Evolutionary conservation across 2,888 invertebrate species (phyloP).

Genomic region (Drosophila birchii): DNA sequence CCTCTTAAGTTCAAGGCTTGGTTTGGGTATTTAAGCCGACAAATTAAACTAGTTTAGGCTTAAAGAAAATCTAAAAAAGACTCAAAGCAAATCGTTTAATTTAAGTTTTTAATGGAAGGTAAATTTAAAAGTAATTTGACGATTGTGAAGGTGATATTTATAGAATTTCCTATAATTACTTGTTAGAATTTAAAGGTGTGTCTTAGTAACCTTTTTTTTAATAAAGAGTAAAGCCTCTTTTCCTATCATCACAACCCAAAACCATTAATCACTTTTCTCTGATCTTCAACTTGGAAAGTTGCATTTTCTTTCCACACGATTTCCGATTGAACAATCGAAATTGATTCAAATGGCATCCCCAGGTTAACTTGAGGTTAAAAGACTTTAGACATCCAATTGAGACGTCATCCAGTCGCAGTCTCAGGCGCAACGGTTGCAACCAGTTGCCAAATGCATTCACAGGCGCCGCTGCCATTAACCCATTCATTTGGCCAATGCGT

Average conservation of each 20-base stretch:
- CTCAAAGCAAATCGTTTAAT: background rate
- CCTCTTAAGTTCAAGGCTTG: constrained; percentile 34
- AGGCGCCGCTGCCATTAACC: constrained; percentile 36
- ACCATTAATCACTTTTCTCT: constrained; percentile 22
- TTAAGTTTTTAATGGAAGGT: background rate
- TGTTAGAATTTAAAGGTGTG: background rate
- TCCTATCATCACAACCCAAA: background rate
- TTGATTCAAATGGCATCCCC: constrained; percentile 29
- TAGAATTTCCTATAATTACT: background rate
- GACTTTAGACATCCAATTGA: constrained; percentile 3
- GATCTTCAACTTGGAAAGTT: constrained; percentile 38
- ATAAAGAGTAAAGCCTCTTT: too few species aligned
- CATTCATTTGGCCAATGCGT: constrained; percentile 59
- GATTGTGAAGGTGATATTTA: background rate
- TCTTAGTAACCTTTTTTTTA: too few species aligned
- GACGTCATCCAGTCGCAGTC: constrained; percentile 23
- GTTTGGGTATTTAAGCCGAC: constrained; percentile 3
- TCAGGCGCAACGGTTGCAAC: constrained; percentile 30
- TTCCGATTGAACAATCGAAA: constrained; percentile 17
- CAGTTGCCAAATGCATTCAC: constrained; percentile 38
- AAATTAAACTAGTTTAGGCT: constrained; percentile 23
- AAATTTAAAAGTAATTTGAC: background rate
- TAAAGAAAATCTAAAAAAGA: background rate
- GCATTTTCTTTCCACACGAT: constrained; percentile 22
- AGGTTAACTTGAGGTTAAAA: background rate